Percentiles rank a stretch among this genome's conserved stretches.
These are phyloP conservation scores for Amyelois transitella DNA, from an alignment of 1,140 invertebrate genomes.

Conservation along the genomic window DNA sequence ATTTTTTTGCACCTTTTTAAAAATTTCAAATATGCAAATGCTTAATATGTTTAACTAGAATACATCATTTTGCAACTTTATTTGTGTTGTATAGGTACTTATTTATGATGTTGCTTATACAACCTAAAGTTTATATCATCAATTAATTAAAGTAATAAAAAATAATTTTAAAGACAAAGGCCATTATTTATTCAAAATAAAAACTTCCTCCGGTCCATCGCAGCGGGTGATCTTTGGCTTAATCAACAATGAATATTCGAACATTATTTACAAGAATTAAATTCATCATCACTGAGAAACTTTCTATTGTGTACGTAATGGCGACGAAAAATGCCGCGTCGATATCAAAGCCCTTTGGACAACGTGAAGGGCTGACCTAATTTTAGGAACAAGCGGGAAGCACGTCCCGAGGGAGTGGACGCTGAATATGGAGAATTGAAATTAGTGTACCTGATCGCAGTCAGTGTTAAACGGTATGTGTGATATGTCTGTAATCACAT, in stretches of 20 bases:
- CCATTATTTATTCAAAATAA: no score
- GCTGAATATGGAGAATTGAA: not conserved
- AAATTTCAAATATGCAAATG: no score
- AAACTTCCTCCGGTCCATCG: not conserved
- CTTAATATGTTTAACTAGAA: no score
- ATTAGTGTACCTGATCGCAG: constrained; percentile 16
- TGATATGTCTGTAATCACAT: no score
- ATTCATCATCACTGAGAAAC: not conserved
- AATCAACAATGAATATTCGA: not conserved
- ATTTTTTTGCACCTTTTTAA: no score
- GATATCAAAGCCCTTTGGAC: constrained; percentile 23
- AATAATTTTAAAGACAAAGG: no score
- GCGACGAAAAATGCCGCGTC: constrained; percentile 21
- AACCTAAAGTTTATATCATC: no score
- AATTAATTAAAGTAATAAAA: no score
- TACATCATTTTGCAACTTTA: no score
- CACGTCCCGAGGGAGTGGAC: constrained; percentile 36
- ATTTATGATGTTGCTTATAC: no score
- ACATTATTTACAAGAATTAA: not conserved
- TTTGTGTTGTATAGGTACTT: no score
- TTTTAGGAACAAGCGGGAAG: constrained; percentile 38
- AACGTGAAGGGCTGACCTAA: constrained; percentile 33
- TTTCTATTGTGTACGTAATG: not conserved
- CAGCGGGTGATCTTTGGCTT: not conserved
- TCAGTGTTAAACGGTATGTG: not conserved